Conservation (phyloP, 2,797 vertebrate species). For the Carapus acus region DNA sequence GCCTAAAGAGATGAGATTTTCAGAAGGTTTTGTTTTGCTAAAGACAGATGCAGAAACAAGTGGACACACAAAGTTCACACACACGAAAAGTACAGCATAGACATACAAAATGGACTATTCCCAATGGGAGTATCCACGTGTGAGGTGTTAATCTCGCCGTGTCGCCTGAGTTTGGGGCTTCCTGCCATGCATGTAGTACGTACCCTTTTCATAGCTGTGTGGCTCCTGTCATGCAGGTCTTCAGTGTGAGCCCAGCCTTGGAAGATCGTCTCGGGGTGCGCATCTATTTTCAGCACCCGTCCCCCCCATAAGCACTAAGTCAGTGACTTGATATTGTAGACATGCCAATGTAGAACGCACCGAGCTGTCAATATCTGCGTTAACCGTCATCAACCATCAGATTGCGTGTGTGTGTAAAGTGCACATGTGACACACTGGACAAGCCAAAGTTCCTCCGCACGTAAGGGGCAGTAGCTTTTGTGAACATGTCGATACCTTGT, state of each 20-base stretch:
- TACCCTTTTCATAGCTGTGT: constrained; percentile 66
- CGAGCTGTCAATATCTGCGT: constrained; percentile 64
- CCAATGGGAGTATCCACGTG: constrained; percentile 16
- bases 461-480: no score
- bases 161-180: constrained; percentile 34
- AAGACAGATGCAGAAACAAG: constrained; percentile 12
- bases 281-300: constrained; percentile 73
- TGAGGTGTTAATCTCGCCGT: constrained; percentile 36
- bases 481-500: no score
- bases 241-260: constrained; percentile 56
- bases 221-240: constrained; percentile 58
- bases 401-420: neutral
- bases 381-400: constrained; percentile 36
- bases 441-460: no score
- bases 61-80: constrained; percentile 5
- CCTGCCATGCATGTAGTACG: constrained; percentile 59
- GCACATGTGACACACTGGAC: no score
- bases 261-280: constrained; percentile 58
- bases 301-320: constrained; percentile 69
- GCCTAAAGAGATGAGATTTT: neutral
- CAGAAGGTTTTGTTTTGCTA: constrained; percentile 4
- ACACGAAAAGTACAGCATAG: no score
- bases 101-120: constrained; percentile 12
- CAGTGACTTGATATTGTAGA: constrained; percentile 72
- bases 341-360: constrained; percentile 61